Evolutionary conservation across 2,113 vertebrate genomes (phyloP).

Genomic region (Eretmochelys imbricata): DNA sequence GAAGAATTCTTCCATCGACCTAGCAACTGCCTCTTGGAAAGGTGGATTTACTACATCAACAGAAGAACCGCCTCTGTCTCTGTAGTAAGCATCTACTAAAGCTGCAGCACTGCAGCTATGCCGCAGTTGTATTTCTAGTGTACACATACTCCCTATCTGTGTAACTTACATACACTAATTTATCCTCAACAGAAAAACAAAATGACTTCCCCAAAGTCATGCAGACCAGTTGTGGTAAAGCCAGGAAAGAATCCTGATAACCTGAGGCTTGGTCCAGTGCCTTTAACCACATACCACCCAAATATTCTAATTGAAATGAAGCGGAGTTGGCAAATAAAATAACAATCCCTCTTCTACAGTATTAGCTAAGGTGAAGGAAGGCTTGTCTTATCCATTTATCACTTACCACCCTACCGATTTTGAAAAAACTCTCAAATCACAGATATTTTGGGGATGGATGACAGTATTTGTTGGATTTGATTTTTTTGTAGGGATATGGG

Average conservation of each 20-base stretch:
- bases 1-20: too few species aligned
- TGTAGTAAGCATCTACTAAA: too few species aligned
- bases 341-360: neutral
- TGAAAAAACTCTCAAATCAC: neutral
- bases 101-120: too few species aligned
- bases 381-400: neutral
- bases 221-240: neutral
- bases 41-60: too few species aligned
- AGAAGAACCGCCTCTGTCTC: too few species aligned
- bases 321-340: neutral
- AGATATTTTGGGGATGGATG: neutral
- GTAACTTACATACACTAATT: neutral
- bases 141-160: too few species aligned
- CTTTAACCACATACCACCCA: neutral
- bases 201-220: too few species aligned
- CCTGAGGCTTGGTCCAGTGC: neutral
- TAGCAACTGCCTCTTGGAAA: too few species aligned
- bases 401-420: neutral
- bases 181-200: neutral
- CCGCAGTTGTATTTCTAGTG: too few species aligned
- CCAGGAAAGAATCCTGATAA: neutral
- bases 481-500: neutral
- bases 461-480: neutral
- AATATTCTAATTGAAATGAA: neutral
- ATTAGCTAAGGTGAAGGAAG: neutral